A percentile compares a stretch with the other conserved stretches of the same genome.
These are phyloP conservation scores for Toxotes chatareus DNA, from an alignment of 2,113 vertebrate species.

Conservation along the genomic window DNA sequence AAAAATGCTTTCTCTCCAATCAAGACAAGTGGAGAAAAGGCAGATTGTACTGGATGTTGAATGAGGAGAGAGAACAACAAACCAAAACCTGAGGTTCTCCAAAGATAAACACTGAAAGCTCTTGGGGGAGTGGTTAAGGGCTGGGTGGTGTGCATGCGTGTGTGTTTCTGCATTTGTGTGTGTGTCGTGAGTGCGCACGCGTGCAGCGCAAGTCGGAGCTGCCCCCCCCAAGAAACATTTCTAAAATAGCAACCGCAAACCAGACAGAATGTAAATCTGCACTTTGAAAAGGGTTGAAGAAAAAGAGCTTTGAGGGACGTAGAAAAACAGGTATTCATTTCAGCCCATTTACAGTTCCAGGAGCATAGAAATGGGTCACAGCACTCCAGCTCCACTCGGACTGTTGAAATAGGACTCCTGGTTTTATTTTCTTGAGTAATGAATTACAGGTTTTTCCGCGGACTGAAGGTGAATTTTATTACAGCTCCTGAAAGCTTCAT, in stretches of 20 bases:
- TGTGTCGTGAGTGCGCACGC: constrained; percentile 18
- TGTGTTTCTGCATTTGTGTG: background rate
- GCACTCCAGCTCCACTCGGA: constrained; percentile 57
- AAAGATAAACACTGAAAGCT: constrained; percentile 79
- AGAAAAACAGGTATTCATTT: constrained; percentile 83
- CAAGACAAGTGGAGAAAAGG: constrained; percentile 68
- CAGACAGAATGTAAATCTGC: constrained; percentile 85
- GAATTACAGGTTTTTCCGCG: constrained; percentile 80
- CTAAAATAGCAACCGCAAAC: constrained; percentile 83
- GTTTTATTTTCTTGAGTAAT: constrained; percentile 81
- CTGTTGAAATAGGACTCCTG: constrained; percentile 75
- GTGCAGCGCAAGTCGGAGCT: constrained; percentile 33
- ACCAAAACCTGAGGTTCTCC: constrained; percentile 73
- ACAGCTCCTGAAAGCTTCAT: constrained; percentile 80
- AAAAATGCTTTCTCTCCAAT: constrained; percentile 54
- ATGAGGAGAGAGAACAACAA: constrained; percentile 75
- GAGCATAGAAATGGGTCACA: constrained; percentile 78
- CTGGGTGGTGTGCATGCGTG: constrained; percentile 23
- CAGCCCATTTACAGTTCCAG: constrained; percentile 76
- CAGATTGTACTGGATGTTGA: constrained; percentile 71
- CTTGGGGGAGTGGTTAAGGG: constrained; percentile 51
- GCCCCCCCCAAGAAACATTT: constrained; percentile 69
- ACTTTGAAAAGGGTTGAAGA: constrained; percentile 76
- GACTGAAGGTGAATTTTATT: constrained; percentile 79
- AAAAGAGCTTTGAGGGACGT: constrained; percentile 72